Conservation (phyloP, 2,888 invertebrate genomes). For the Sipunculus nudus region DNA sequence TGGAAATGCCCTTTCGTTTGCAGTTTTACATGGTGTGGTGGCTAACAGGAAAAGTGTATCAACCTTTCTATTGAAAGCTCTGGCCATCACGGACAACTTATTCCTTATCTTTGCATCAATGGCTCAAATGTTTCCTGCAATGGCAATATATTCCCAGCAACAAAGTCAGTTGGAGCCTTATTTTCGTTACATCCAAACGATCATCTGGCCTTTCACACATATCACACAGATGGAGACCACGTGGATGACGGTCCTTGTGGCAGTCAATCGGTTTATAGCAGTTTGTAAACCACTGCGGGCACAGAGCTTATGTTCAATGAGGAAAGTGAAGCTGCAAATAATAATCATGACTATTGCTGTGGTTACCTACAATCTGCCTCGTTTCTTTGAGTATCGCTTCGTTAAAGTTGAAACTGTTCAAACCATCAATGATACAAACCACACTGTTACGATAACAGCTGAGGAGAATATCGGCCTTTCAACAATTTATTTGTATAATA, state of each 20-base stretch:
- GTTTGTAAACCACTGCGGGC: constrained; percentile 42
- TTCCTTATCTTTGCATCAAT: constrained; percentile 35
- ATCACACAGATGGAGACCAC: constrained; percentile 39
- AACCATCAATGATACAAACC: neutral
- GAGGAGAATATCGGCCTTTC: constrained; percentile 31
- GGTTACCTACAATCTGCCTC: constrained; percentile 39
- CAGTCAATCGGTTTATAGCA: constrained; percentile 42
- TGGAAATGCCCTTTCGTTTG: constrained; percentile 41
- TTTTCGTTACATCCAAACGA: constrained; percentile 33
- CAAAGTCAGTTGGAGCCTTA: constrained; percentile 24
- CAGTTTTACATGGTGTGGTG: constrained; percentile 38
- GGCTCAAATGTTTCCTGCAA: constrained; percentile 39
- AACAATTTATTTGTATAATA: constrained; percentile 32
- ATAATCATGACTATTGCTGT: constrained; percentile 20
- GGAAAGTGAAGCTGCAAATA: constrained; percentile 35
- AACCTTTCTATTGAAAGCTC: constrained; percentile 36
- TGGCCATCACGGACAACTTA: constrained; percentile 39
- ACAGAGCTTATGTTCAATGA: constrained; percentile 34
- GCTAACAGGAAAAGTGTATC: constrained; percentile 34
- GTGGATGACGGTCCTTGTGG: constrained; percentile 43
- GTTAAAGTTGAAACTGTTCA: constrained; percentile 2
- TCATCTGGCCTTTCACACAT: constrained; percentile 38
- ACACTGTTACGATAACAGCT: constrained; percentile 4
- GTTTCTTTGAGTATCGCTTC: constrained; percentile 40
- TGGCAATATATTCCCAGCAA: constrained; percentile 32